Base-by-base conservation (phyloP, 2,797 vertebrate genomes). In the Tokudaia tokunoshimensis region DNA sequence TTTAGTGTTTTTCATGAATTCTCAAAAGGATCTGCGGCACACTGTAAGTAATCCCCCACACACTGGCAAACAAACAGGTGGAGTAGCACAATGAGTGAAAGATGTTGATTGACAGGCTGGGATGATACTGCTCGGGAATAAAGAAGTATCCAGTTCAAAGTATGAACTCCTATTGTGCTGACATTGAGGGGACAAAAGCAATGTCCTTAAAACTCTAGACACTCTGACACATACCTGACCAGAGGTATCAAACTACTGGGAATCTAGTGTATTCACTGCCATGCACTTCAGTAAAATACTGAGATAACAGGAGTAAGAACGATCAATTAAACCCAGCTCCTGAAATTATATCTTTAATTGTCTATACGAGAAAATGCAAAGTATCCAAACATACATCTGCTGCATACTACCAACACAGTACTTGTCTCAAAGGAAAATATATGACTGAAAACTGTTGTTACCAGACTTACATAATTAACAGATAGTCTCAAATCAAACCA, bases 401-500 rank as follows among this genome's bases (percentile, higher is more conserved):
- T 88, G 37, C 24, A 94, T 50, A 74, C 52, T 7, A 24, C 70
- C 94, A 75, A 75, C 3, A 70, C 44, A 94, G 17, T 4, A 34
- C 41, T 1, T 96, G 31, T 93, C 61, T 84, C 59, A 81, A 79
- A 89, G 78, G 78, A 96, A 94, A 87, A 74, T 19, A 92, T 0
- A 1, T 2, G 4, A 79, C 26, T 79, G 55, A 92, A 72, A 94
- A 82, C 65, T 86, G 87, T 34, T n/a, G 47, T 55, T 94, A 80
- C 59, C 57, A 92, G 52, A 91, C 9, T 70, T 88, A 96, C 50
- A 67, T 91, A 89, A 85, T 89, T 96, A 94, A 96, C 20, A 91
- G 31, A 88, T 44, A 55, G 34, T 70, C 34, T 72, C 29, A 52
- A 85, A 52, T 15, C 44, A 85, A 70, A 52, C 81, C 44, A 85